Evolutionary conservation across 2,888 invertebrate genomes (phyloP), one percentile per base, ranked within the genome.

Genomic region (Polymixis lichenea): DNA sequence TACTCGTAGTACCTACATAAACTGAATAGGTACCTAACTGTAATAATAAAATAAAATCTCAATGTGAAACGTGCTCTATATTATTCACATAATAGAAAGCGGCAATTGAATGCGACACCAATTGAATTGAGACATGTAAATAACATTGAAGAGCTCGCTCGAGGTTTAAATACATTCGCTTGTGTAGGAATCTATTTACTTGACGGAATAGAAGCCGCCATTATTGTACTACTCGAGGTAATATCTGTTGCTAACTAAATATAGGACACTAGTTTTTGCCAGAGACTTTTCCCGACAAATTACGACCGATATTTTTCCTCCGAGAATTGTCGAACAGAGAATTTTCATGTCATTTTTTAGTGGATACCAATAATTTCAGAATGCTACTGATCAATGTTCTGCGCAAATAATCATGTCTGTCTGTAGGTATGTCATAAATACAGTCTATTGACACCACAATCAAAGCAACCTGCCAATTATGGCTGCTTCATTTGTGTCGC

Each of bases 41-140:
- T 38, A n/a, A 22, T 25, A 49, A 19, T 32, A 77, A 55, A 55
- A 61, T 28, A n/a, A 46, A 55, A 53, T 58, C 19, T 46, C 19
- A 25, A 75, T 51, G 32, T 25, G 46, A 56, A 72, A 58, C 38
- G 25, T 78, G 61, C 22, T 55, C 55, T 28, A 53, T 53, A 62
- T 58, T 49, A 70, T 67, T 66, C 66, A 70, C 28, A 71, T 53
- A 81, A 78, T 49, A 58, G 55, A 72, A 49, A 53, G 8, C 17
- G 38, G 9, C 56, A 56, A 82, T 84, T 77, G 71, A 74, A 73
- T 73, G n/a, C 72, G 83, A 69, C 64, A 75, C 70, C 72, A 70
- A 77, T 84, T 81, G 79, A 67, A 78, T 83, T 73, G 38, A 38
- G 51, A 32, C 55, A 58, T 71, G 78, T 78, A 78, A 84, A 84